These are phyloP conservation scores for Eulemur macaco DNA, from an alignment of 2,113 vertebrate species.

Conservation along the genomic window DNA sequence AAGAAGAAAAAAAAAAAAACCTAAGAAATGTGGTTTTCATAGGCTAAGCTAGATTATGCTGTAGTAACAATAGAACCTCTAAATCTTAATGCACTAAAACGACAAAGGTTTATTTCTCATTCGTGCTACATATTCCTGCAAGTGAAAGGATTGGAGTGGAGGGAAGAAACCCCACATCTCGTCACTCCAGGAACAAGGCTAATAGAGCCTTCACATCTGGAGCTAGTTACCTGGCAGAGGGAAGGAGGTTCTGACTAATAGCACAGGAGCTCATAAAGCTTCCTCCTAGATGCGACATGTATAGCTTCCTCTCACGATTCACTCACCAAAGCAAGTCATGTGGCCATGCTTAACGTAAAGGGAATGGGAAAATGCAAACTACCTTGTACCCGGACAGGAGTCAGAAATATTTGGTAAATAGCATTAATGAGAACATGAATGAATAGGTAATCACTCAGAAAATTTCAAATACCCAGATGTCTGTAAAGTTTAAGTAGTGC, in stretches of 20 bases:
- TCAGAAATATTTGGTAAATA: background rate
- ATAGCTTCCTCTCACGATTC: background rate
- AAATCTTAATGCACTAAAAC: background rate
- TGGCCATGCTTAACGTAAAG: background rate
- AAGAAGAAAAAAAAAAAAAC: no score
- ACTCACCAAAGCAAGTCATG: background rate
- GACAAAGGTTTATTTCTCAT: background rate
- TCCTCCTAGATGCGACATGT: background rate
- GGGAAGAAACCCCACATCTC: background rate
- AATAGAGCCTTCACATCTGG: background rate
- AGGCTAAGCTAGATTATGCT: background rate
- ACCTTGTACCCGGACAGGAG: background rate
- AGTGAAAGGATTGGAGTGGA: rapidly evolving
- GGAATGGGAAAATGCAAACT: background rate
- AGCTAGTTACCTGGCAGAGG: background rate
- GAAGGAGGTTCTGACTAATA: background rate
- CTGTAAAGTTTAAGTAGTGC: background rate
- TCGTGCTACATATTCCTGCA: background rate
- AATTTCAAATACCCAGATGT: background rate
- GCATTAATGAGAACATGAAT: background rate
- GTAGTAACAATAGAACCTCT: background rate
- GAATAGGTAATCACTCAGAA: background rate
- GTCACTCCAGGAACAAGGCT: background rate
- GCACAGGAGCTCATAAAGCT: background rate
- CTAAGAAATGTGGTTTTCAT: background rate